phyloP scores from a whole-genome alignment of 2,888 invertebrate species.

The Hirtodrosophila confusa region DNA sequence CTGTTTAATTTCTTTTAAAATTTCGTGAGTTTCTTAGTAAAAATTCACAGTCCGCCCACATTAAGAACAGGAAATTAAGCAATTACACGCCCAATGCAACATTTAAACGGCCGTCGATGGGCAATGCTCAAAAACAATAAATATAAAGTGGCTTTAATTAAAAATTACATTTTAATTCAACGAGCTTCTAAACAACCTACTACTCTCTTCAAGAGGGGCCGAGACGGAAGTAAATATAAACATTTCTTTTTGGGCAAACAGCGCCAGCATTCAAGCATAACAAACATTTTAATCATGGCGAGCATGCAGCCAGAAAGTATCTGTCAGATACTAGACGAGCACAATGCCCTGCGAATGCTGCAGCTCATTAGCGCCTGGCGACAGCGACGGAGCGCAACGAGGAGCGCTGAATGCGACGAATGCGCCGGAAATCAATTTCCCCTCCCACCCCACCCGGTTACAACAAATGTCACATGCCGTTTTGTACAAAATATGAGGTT shows the following conservation, averaged over 20 bases:
- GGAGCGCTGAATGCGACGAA: constrained; percentile 27
- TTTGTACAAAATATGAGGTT: constrained; percentile 56
- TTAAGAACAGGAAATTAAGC: constrained; percentile 60
- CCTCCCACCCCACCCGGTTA: constrained; percentile 3
- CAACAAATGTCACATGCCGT: constrained; percentile 37
- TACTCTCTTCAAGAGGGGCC: constrained; percentile 5
- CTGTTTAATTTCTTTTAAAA: too few relatives aligned
- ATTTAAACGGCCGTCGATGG: constrained; percentile 51
- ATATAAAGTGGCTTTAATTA: constrained; percentile 69
- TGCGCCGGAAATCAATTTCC: constrained; percentile 73
- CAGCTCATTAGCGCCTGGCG: constrained; percentile 76
- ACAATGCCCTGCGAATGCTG: constrained; percentile 55
- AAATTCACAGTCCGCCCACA: constrained; percentile 8
- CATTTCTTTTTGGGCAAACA: constrained; percentile 33
- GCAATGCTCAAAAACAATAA: constrained; percentile 42
- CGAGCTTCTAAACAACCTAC: constrained; percentile 23
- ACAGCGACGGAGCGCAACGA: constrained; percentile 71
- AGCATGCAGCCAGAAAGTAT: constrained; percentile 58
- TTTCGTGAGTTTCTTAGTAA: constrained; percentile 1
- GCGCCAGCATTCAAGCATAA: constrained; percentile 67
- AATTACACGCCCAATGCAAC: constrained; percentile 66
- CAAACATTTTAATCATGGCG: constrained; percentile 71
- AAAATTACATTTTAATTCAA: constrained; percentile 70
- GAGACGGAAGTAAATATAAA: constrained; percentile 45
- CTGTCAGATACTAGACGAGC: constrained; percentile 59